A percentile compares a stretch with the other conserved stretches of the same genome.
Conservation (phyloP, 1,140 invertebrate species). For the Dinoponera quadriceps region DNA sequence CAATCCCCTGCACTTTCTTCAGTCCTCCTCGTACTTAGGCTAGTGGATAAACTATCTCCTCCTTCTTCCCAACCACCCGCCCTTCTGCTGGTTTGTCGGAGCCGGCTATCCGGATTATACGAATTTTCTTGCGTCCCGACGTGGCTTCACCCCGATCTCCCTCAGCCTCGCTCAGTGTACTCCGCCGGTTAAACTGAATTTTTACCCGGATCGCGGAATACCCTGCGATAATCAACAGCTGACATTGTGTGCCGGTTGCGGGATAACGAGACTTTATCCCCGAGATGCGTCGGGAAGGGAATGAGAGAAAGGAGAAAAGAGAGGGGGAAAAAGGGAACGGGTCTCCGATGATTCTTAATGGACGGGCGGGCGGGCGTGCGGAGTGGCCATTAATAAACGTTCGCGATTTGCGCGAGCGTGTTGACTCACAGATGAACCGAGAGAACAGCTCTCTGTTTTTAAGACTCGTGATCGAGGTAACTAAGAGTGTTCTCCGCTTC, state of each 20-base stretch:
- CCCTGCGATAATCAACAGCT: conserved; percentile 38
- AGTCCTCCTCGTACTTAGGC: conserved; percentile 26
- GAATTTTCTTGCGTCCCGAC: conserved; percentile 48
- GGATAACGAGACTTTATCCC: neutral
- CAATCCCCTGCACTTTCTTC: conserved; percentile 27
- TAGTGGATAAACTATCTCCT: conserved; percentile 54
- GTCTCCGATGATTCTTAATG: neutral
- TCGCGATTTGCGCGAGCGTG: neutral
- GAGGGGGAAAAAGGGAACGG: neutral
- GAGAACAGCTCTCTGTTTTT: conserved; percentile 16
- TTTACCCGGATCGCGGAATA: neutral
- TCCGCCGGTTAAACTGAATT: conserved; percentile 4
- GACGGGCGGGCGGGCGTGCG: neutral
- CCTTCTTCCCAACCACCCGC: conserved; percentile 27
- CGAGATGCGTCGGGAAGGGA: too few species aligned
- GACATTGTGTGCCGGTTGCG: neutral
- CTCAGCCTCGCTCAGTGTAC: conserved; percentile 5
- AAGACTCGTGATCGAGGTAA: neutral
- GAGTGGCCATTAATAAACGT: conserved; percentile 18
- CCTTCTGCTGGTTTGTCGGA: conserved; percentile 61
- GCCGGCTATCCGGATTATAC: conserved; percentile 61
- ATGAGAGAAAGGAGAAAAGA: too few species aligned
- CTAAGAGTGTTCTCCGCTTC: too few species aligned
- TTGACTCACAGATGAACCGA: neutral
- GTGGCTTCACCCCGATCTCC: conserved; percentile 8